These are phyloP conservation scores for Agrotis segetum DNA, from an alignment of 2,888 invertebrate species.

Conservation along the genomic window DNA sequence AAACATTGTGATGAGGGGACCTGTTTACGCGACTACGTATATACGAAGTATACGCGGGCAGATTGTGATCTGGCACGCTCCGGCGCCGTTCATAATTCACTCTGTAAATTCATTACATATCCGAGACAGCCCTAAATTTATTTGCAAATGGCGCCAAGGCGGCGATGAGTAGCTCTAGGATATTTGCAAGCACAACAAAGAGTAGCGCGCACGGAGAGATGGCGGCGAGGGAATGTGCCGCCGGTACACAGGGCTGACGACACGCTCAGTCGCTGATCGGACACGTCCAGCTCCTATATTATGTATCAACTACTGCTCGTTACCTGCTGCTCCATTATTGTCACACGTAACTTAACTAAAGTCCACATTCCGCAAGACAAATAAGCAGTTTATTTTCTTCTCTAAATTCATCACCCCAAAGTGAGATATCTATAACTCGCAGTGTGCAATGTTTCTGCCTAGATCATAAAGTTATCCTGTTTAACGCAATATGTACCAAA, in stretches of 20 bases:
- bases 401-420: background rate
- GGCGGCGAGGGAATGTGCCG: slow-evolving; percentile 65
- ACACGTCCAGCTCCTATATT: slow-evolving; percentile 17
- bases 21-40: slow-evolving; percentile 75
- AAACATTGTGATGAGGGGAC: slow-evolving; percentile 80
- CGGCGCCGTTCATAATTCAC: slow-evolving; percentile 87
- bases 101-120: slow-evolving; percentile 87
- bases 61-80: slow-evolving; percentile 85
- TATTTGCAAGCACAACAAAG: slow-evolving; percentile 84
- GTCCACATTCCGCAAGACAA: background rate
- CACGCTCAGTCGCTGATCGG: slow-evolving; percentile 29
- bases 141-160: slow-evolving; percentile 87
- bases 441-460: background rate
- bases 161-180: slow-evolving; percentile 84
- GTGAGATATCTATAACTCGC: background rate
- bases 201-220: slow-evolving; percentile 71
- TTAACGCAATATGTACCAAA: slow-evolving; percentile 33
- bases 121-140: slow-evolving; percentile 89
- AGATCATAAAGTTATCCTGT: slow-evolving; percentile 15
- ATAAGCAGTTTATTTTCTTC: slow-evolving; percentile 1
- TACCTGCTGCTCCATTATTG: slow-evolving; percentile 5
- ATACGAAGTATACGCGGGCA: slow-evolving; percentile 73
- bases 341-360: background rate
- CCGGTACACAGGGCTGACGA: slow-evolving; percentile 59
- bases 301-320: background rate